A percentile compares a stretch with the other conserved stretches of the same genome.
phyloP scores from a whole-genome alignment of 2,113 vertebrate genomes.

The Leptocoma aspasia region DNA sequence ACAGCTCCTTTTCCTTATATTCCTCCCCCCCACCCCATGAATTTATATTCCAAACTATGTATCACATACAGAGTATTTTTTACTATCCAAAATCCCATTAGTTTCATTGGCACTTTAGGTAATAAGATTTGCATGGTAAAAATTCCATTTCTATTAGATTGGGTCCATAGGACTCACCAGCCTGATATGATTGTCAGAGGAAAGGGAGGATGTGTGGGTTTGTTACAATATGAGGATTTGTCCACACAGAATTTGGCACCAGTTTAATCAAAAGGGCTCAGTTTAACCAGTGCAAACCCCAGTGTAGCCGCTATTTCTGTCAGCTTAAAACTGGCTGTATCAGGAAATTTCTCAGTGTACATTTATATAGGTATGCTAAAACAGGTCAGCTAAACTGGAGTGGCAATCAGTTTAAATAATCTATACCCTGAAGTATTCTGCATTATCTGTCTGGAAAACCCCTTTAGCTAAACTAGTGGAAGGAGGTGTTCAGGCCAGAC shows the following conservation, averaged over 20 bases:
- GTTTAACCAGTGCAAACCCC: conserved; percentile 56
- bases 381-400: not conserved
- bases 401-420: not conserved
- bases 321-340: conserved; percentile 39
- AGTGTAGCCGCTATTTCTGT: conserved; percentile 33
- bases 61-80: conserved; percentile 56
- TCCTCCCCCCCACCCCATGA: not conserved
- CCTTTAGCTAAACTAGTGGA: not conserved
- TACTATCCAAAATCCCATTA: conserved; percentile 45
- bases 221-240: conserved; percentile 66
- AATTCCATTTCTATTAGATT: conserved; percentile 71
- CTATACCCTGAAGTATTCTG: not conserved
- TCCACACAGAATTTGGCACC: conserved; percentile 62
- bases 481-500: not conserved
- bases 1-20: not conserved
- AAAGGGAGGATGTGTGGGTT: conserved; percentile 60
- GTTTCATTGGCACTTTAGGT: conserved; percentile 68
- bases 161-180: conserved; percentile 69
- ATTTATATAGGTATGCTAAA: not conserved
- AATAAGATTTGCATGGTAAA: conserved; percentile 74
- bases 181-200: conserved; percentile 67
- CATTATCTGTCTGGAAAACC: not conserved
- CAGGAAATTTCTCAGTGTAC: conserved; percentile 7
- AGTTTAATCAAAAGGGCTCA: conserved; percentile 61
- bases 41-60: conserved; percentile 64